Conservation (phyloP, 1,140 invertebrate species). For the Stegodyphus dumicola region DNA sequence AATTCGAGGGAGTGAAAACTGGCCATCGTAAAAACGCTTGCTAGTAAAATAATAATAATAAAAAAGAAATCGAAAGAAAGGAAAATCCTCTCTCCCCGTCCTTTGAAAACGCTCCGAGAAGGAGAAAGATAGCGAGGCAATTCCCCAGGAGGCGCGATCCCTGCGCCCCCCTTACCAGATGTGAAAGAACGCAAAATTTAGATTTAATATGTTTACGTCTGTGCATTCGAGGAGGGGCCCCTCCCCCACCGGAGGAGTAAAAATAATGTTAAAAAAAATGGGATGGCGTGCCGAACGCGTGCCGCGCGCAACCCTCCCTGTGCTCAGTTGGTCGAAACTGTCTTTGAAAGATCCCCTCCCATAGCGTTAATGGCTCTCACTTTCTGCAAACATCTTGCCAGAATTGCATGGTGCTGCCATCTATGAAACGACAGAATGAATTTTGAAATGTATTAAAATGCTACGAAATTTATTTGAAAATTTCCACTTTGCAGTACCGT, state of each 20-base stretch:
- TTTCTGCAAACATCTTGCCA: neutral
- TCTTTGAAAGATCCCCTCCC: constrained; percentile 32
- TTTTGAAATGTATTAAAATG: too few relatives aligned
- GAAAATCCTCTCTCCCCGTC: constrained; percentile 16
- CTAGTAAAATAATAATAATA: too few relatives aligned
- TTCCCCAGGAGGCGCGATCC: neutral
- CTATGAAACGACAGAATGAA: neutral
- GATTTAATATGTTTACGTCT: constrained; percentile 56
- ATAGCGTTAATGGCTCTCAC: constrained; percentile 7
- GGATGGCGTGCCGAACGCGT: constrained; percentile 31
- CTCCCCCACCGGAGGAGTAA: constrained; percentile 5
- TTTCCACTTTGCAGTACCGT: too few relatives aligned
- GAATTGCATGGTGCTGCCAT: neutral
- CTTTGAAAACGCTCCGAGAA: constrained; percentile 25
- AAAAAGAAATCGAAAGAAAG: constrained; percentile 13
- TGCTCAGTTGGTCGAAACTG: constrained; percentile 9
- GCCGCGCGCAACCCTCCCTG: constrained; percentile 11
- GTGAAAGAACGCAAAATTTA: constrained; percentile 46
- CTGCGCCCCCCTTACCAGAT: constrained; percentile 16
- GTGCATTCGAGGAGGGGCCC: neutral
- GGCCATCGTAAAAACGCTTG: constrained; percentile 37
- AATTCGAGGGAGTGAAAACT: constrained; percentile 47
- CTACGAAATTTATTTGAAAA: too few relatives aligned
- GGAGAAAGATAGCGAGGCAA: constrained; percentile 24
- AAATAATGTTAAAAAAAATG: constrained; percentile 3